phyloP scores from a whole-genome alignment of 2,113 vertebrate genomes.

The Actenoides hombroni region DNA sequence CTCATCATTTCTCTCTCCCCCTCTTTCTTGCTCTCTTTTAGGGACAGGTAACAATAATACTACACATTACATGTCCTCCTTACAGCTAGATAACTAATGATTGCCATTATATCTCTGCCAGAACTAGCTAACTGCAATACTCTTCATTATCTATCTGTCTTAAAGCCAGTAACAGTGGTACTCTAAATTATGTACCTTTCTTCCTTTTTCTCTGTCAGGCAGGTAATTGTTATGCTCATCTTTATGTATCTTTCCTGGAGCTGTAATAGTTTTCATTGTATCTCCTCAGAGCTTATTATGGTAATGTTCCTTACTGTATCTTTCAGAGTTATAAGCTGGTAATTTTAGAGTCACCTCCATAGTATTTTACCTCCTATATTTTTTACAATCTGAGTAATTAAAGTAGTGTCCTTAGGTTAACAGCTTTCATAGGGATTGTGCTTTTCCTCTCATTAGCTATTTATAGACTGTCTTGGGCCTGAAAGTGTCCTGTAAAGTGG shows the following conservation, averaged over 20 bases:
- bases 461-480: background rate
- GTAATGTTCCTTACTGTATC: slow-evolving; percentile 31
- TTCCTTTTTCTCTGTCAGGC: slow-evolving; percentile 26
- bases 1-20: background rate
- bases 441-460: background rate
- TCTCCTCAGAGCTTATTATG: slow-evolving; percentile 36
- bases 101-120: slow-evolving; percentile 24
- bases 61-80: slow-evolving; percentile 31
- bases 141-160: slow-evolving; percentile 39
- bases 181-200: slow-evolving; percentile 28
- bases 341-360: background rate
- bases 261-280: slow-evolving; percentile 55
- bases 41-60: slow-evolving; percentile 27
- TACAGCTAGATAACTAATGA: slow-evolving; percentile 25
- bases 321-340: background rate
- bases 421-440: background rate
- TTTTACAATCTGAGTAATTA: slow-evolving; percentile 32
- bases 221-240: slow-evolving; percentile 43
- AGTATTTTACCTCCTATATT: background rate
- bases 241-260: slow-evolving; percentile 49
- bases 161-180: slow-evolving; percentile 25
- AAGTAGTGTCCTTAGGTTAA: background rate
- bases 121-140: slow-evolving; percentile 7
- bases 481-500: background rate
- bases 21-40: background rate